These are phyloP conservation scores for Anas flavirostris DNA, from an alignment of 2,797 vertebrate genomes.

Conservation along the genomic window DNA sequence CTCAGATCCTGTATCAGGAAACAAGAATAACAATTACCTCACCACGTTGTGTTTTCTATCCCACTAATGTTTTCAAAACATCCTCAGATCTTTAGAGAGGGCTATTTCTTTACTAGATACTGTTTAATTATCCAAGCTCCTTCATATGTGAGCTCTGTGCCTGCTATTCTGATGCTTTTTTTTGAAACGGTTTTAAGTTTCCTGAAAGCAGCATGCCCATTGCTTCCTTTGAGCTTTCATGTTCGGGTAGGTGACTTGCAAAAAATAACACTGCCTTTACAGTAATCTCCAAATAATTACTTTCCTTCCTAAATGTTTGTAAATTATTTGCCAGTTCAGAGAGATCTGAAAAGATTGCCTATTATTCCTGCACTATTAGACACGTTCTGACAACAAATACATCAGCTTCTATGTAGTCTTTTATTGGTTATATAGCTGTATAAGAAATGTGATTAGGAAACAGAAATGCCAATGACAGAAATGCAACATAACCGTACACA, in stretches of 20 bases:
- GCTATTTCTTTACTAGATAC: not conserved
- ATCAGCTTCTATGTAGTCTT: not conserved
- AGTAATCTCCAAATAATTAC: not conserved
- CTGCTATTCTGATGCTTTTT: not conserved
- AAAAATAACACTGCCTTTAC: not conserved
- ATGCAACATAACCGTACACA: fast-evolving
- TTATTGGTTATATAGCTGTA: not conserved
- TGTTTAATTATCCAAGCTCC: not conserved
- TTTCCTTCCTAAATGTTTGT: not conserved
- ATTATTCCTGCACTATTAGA: not conserved
- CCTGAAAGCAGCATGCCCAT: not conserved
- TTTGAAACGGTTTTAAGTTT: not conserved
- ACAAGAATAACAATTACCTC: slow-evolving; percentile 2
- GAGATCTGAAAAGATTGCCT: not conserved
- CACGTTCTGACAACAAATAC: not conserved
- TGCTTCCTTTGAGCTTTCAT: not conserved
- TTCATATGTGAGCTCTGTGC: not conserved
- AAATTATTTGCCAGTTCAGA: not conserved
- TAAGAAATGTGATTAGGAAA: not conserved
- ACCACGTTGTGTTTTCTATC: not conserved
- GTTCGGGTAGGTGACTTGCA: not conserved
- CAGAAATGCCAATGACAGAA: not conserved
- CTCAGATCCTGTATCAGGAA: slow-evolving; percentile 1
- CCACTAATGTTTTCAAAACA: not conserved
- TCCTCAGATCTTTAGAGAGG: not conserved